These are phyloP conservation scores for Neoascia interrupta DNA, from an alignment of 2,888 invertebrate genomes.

Conservation along the genomic window DNA sequence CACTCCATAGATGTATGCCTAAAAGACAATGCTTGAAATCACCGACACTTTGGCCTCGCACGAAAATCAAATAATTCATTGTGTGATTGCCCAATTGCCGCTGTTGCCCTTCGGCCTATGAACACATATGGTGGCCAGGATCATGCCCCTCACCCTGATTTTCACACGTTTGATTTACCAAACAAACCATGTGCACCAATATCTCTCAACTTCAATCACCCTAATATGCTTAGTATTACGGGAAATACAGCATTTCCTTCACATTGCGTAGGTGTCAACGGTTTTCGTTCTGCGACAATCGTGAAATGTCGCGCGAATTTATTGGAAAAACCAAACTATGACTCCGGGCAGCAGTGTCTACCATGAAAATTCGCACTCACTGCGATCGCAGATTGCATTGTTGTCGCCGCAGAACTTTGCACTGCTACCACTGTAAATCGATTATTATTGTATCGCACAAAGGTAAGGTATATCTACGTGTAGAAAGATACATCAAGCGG, in stretches of 20 bases:
- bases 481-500: slow-evolving; percentile 29
- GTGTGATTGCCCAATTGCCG: slow-evolving; percentile 37
- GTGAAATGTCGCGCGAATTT: slow-evolving; percentile 68
- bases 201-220: slow-evolving; percentile 54
- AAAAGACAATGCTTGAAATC: too few relatives aligned
- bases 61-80: slow-evolving; percentile 9
- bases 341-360: slow-evolving; percentile 43
- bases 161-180: slow-evolving; percentile 22
- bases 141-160: slow-evolving; percentile 50
- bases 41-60: too few relatives aligned
- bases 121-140: slow-evolving; percentile 35
- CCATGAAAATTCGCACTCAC: slow-evolving; percentile 65
- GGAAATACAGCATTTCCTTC: slow-evolving; percentile 6
- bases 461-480: slow-evolving; percentile 49
- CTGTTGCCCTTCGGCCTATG: slow-evolving; percentile 27
- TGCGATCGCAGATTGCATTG: slow-evolving; percentile 60
- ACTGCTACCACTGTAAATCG: slow-evolving; percentile 55
- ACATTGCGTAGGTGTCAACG: slow-evolving; percentile 66
- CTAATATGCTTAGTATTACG: slow-evolving; percentile 45
- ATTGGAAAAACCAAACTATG: slow-evolving; percentile 39
- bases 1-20: too few relatives aligned
- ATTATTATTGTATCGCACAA: slow-evolving; percentile 65
- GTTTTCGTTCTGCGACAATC: slow-evolving; percentile 60
- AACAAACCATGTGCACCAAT: slow-evolving; percentile 21
- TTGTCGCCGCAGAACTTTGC: slow-evolving; percentile 56